These are phyloP conservation scores for Progne subis DNA, from an alignment of 2,113 vertebrate genomes.

Conservation along the genomic window DNA sequence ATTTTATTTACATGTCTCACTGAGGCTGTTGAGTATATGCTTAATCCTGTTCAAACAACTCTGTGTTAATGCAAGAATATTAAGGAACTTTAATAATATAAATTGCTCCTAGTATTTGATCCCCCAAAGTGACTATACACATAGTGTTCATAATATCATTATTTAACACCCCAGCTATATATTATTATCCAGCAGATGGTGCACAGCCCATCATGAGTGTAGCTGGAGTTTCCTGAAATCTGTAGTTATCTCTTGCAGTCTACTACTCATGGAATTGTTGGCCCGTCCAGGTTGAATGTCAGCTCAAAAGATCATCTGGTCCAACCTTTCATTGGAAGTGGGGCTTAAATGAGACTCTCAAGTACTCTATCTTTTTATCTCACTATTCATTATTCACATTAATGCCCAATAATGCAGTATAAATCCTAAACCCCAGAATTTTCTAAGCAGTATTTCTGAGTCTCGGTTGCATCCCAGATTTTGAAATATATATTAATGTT, in stretches of 20 bases:
- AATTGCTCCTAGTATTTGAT: not conserved
- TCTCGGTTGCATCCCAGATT: not conserved
- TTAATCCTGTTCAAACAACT: not conserved
- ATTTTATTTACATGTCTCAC: not conserved
- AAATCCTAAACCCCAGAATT: not conserved
- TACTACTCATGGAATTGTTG: not conserved
- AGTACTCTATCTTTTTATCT: not conserved
- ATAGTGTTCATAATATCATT: not conserved
- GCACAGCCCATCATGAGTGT: not conserved
- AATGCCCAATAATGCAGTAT: not conserved
- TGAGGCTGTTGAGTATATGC: not conserved
- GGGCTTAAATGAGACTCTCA: not conserved
- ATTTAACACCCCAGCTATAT: not conserved
- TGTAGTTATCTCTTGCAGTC: not conserved
- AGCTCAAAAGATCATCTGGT: not conserved
- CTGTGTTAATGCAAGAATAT: not conserved
- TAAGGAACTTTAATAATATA: not conserved
- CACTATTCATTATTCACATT: not conserved
- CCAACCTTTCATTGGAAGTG: not conserved
- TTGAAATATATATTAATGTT: not conserved
- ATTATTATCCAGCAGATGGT: not conserved
- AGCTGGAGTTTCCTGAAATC: not conserved
- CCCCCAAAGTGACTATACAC: not conserved
- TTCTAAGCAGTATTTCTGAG: not conserved
- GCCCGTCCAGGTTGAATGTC: not conserved